A percentile compares a stretch with the other conserved stretches of the same genome.
Evolutionary conservation across 2,797 vertebrate genomes (phyloP).

Genomic region (Gallinago nigripennis): DNA sequence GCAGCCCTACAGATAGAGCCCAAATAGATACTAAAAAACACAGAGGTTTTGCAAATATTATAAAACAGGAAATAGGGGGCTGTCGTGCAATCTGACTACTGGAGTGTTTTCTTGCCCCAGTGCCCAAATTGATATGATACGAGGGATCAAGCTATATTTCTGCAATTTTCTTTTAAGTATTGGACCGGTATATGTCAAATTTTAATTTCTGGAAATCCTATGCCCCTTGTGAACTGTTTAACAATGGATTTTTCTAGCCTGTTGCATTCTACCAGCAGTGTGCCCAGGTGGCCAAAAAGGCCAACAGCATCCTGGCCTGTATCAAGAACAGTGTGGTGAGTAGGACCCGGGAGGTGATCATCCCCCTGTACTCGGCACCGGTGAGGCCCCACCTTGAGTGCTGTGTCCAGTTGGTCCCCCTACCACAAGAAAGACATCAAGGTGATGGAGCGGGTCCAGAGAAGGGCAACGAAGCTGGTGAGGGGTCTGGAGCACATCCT

Average conservation of each 20-base stretch:
- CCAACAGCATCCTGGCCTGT: too few relatives aligned
- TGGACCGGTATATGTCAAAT: background rate
- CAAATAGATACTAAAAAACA: background rate
- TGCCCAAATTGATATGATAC: background rate
- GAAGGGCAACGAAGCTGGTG: too few relatives aligned
- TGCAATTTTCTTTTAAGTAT: background rate
- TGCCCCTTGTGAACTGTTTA: background rate
- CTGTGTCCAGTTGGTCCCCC: too few relatives aligned
- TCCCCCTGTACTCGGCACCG: too few relatives aligned
- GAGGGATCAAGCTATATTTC: background rate
- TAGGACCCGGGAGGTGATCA: too few relatives aligned
- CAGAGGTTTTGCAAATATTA: background rate
- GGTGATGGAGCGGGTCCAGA: too few relatives aligned
- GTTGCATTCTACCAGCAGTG: background rate
- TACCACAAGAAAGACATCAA: too few relatives aligned
- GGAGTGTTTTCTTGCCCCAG: background rate
- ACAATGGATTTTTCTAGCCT: background rate
- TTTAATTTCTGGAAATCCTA: background rate
- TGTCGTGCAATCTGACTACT: background rate
- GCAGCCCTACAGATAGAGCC: background rate
- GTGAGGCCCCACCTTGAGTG: too few relatives aligned
- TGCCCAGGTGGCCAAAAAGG: too few relatives aligned
- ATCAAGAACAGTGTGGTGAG: too few relatives aligned
- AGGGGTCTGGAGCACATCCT: background rate
- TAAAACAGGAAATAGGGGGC: background rate